These are phyloP conservation scores for Helicoverpa zea DNA, from an alignment of 1,140 invertebrate species.

Conservation along the genomic window DNA sequence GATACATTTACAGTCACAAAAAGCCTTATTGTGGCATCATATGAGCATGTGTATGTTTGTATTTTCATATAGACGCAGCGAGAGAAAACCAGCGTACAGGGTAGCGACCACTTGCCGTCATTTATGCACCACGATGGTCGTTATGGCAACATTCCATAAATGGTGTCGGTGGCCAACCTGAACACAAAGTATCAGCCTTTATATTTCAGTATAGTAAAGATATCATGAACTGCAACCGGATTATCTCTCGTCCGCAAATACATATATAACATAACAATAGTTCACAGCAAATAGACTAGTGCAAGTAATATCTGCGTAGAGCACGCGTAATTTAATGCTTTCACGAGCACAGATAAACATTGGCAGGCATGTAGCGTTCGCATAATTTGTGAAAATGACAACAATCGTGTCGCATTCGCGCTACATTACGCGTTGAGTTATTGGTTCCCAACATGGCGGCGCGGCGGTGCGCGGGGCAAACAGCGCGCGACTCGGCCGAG, in stretches of 20 bases:
- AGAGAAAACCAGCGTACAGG: too few species aligned
- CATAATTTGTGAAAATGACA: constrained; percentile 82
- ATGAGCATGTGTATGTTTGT: too few species aligned
- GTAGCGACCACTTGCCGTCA: neutral
- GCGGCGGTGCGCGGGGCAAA: constrained; percentile 14
- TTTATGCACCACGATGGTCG: neutral
- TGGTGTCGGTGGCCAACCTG: neutral
- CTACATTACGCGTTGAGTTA: constrained; percentile 79
- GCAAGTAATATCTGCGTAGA: constrained; percentile 62
- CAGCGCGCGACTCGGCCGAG: constrained; percentile 53
- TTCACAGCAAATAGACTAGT: constrained; percentile 57
- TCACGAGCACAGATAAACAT: constrained; percentile 76
- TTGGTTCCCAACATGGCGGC: constrained; percentile 70
- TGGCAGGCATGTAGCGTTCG: constrained; percentile 73
- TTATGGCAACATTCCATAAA: constrained; percentile 10
- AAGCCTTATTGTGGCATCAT: too few species aligned
- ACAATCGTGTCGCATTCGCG: constrained; percentile 75
- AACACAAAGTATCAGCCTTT: constrained; percentile 11
- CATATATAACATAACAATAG: constrained; percentile 50
- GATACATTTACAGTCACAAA: too few species aligned
- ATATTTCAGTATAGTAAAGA: neutral
- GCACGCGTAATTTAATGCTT: constrained; percentile 73
- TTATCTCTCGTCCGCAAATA: constrained; percentile 41
- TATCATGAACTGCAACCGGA: constrained; percentile 20
- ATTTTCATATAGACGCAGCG: too few species aligned